A percentile compares a stretch with the other conserved stretches of the same genome.
Conservation (phyloP, 2,888 invertebrate species). For the Octodonta nipae region DNA sequence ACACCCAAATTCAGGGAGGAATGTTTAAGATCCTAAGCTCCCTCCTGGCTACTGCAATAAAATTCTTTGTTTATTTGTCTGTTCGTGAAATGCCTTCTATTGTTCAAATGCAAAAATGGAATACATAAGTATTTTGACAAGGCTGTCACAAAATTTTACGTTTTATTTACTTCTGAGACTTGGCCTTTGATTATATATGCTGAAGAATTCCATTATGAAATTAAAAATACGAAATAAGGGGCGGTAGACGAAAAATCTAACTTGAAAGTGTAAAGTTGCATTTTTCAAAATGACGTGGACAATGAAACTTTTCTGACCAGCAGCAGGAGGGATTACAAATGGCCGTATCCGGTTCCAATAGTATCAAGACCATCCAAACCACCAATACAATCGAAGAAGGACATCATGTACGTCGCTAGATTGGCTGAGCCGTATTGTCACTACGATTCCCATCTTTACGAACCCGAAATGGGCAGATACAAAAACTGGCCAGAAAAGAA, state of each 20-base stretch:
- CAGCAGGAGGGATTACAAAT: constrained; percentile 41
- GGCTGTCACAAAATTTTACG: constrained; percentile 27
- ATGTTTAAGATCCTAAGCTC: too few species aligned
- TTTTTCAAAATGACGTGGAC: too few species aligned
- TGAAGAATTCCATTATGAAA: constrained; percentile 5
- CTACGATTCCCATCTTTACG: constrained; percentile 49
- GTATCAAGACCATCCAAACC: constrained; percentile 47
- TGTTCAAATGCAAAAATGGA: too few species aligned
- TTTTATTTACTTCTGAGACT: constrained; percentile 19
- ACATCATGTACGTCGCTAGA: constrained; percentile 37
- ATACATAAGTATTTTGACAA: constrained; percentile 23
- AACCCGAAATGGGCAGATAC: constrained; percentile 47
- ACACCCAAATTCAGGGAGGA: too few species aligned
- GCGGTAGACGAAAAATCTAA: constrained; percentile 3
- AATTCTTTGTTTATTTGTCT: too few species aligned
- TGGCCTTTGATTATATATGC: constrained; percentile 14
- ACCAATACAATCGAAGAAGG: constrained; percentile 39
- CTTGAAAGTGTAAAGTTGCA: constrained; percentile 16
- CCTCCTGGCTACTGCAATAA: too few species aligned
- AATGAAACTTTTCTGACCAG: constrained; percentile 38
- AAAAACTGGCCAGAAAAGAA: constrained; percentile 48
- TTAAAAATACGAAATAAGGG: constrained; percentile 4
- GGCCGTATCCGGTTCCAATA: constrained; percentile 47
- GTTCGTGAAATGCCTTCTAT: too few species aligned
- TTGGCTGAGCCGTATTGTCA: constrained; percentile 50